Evolutionary conservation across 2,113 vertebrate genomes (phyloP).

Genomic region (Platysternon megacephalum): DNA sequence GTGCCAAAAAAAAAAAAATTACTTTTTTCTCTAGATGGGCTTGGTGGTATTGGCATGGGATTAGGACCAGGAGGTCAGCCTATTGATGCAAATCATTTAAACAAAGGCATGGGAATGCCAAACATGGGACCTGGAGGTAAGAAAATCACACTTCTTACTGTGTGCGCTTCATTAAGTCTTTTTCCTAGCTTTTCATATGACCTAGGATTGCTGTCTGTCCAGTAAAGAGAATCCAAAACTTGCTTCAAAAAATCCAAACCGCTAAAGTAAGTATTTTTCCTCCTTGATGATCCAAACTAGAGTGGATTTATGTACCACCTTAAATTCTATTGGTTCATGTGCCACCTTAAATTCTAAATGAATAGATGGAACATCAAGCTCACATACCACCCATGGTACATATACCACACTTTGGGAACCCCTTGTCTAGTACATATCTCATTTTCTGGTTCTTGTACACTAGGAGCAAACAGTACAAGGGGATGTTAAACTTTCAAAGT

Average conservation of each 20-base stretch:
- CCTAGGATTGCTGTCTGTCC: background rate
- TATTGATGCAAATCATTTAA: slow-evolving; percentile 93
- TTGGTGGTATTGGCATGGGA: slow-evolving; percentile 95
- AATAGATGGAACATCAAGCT: background rate
- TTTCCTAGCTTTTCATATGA: background rate
- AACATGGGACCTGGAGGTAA: slow-evolving; percentile 94
- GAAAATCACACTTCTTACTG: slow-evolving; percentile 68
- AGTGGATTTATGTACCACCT: background rate
- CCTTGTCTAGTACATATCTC: slow-evolving; percentile 35
- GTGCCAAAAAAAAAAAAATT: slow-evolving; percentile 63
- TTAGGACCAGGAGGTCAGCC: slow-evolving; percentile 97
- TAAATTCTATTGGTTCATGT: background rate
- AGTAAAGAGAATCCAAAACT: too few relatives aligned
- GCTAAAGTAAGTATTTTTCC: background rate
- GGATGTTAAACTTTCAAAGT: slow-evolving; percentile 36
- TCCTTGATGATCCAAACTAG: background rate
- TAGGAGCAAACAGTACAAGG: slow-evolving; percentile 72
- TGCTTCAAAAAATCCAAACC: background rate
- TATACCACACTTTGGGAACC: too few relatives aligned
- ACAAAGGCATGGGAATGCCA: slow-evolving; percentile 91
- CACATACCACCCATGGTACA: background rate
- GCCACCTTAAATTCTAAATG: background rate
- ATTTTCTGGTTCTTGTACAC: slow-evolving; percentile 72
- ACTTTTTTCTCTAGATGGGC: slow-evolving; percentile 86
- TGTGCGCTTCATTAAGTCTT: slow-evolving; percentile 47